Percentiles rank a stretch among this genome's conserved stretches.
phyloP scores from a whole-genome alignment of 2,113 vertebrate species.

The Nycticebus coucang region DNA sequence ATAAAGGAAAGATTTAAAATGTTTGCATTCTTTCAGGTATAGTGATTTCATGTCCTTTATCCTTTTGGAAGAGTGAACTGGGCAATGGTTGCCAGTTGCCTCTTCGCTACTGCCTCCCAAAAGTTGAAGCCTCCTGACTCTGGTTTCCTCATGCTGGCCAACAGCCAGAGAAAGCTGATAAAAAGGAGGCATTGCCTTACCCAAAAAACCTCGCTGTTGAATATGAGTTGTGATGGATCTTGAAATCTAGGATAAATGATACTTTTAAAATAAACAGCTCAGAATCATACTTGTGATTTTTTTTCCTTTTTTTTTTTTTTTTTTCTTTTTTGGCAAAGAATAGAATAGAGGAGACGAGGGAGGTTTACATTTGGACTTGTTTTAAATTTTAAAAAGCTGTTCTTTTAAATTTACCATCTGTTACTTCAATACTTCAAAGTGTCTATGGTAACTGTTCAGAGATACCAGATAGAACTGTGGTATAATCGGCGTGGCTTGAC shows the following conservation, averaged over 20 bases:
- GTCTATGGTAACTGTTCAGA: slow-evolving; percentile 66
- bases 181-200: neutral
- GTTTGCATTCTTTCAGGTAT: neutral
- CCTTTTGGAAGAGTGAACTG: too few species aligned
- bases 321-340: slow-evolving; percentile 22
- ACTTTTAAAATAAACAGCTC: slow-evolving; percentile 65
- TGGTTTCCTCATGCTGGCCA: neutral
- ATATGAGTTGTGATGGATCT: slow-evolving; percentile 40
- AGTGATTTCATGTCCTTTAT: neutral
- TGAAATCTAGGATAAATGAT: slow-evolving; percentile 62
- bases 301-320: neutral
- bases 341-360: slow-evolving; percentile 57
- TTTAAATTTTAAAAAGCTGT: slow-evolving; percentile 77
- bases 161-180: neutral
- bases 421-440: slow-evolving; percentile 71
- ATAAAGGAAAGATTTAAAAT: neutral
- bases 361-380: slow-evolving; percentile 75
- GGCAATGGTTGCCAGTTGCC: accelerated
- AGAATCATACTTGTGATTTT: slow-evolving; percentile 34
- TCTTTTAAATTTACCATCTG: slow-evolving; percentile 80
- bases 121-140: neutral
- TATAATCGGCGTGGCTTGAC: slow-evolving; percentile 58
- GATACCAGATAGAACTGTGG: slow-evolving; percentile 57
- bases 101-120: neutral
- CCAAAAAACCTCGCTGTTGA: neutral